These are phyloP conservation scores for Melipona beecheii DNA, from an alignment of 2,888 invertebrate species.

Conservation along the genomic window DNA sequence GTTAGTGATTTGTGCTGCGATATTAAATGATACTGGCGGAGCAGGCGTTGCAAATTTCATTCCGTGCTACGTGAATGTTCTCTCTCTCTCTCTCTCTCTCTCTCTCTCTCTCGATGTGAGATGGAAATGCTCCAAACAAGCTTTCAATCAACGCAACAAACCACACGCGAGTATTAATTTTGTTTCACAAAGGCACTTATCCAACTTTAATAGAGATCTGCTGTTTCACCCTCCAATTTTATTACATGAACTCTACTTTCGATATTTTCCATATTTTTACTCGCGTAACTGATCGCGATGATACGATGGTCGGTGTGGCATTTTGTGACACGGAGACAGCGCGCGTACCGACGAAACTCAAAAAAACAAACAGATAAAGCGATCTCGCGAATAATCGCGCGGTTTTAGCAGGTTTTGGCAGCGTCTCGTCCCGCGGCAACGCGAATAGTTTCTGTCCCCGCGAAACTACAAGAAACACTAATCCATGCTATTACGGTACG, in stretches of 20 bases:
- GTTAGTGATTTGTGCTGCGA: slow-evolving; percentile 35
- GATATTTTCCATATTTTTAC: neutral
- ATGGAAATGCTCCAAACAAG: neutral
- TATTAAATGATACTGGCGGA: slow-evolving; percentile 15
- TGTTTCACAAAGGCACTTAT: neutral
- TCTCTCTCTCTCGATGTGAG: neutral
- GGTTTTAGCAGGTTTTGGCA: slow-evolving; percentile 4
- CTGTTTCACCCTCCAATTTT: neutral
- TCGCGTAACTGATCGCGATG: neutral
- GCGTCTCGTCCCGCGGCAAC: slow-evolving; percentile 1
- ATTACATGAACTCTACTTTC: neutral
- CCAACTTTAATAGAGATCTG: neutral
- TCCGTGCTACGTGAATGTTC: neutral
- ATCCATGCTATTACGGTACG: slow-evolving; percentile 50
- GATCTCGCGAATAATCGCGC: neutral
- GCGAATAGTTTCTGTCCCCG: slow-evolving; percentile 21
- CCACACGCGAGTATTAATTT: neutral
- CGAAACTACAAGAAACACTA: slow-evolving; percentile 50
- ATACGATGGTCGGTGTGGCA: neutral
- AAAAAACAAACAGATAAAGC: neutral
- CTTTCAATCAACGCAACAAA: neutral
- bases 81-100: neutral
- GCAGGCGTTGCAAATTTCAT: slow-evolving; percentile 7
- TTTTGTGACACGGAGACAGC: too few species aligned
- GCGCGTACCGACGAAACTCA: neutral